A percentile compares a stretch with the other conserved stretches of the same genome.
phyloP scores from a whole-genome alignment of 2,888 invertebrate species.

The Protophormia terraenovae region DNA sequence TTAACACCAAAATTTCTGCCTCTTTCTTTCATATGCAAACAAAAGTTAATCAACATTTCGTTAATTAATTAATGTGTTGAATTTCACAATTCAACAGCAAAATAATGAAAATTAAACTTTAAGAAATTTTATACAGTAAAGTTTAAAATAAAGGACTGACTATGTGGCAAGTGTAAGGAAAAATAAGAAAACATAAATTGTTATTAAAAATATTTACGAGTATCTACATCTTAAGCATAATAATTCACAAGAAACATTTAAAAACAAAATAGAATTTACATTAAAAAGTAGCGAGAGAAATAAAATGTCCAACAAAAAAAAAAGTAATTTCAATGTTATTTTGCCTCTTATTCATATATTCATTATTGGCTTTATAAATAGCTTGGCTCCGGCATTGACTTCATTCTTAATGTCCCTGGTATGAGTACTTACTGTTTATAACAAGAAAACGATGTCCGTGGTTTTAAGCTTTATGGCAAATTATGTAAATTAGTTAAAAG shows the following conservation, averaged over 20 bases:
- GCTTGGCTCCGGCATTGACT: background rate
- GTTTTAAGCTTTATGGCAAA: conserved; percentile 72
- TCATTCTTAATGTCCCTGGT: background rate
- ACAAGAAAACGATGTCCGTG: background rate
- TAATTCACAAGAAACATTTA: background rate
- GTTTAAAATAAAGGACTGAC: background rate
- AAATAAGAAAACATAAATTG: too few species aligned
- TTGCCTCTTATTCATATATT: background rate
- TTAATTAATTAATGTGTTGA: conserved; percentile 79
- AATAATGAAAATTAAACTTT: conserved; percentile 6
- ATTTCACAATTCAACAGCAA: conserved; percentile 62
- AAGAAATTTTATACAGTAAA: background rate
- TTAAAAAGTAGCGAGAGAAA: background rate
- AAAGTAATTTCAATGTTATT: background rate
- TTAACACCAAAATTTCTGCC: background rate
- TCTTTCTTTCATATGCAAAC: conserved; percentile 64
- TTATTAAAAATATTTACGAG: conserved; percentile 3
- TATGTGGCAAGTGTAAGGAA: background rate
- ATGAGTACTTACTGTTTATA: background rate
- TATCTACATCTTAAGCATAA: background rate
- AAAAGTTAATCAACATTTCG: conserved; percentile 80
- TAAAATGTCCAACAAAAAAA: background rate
- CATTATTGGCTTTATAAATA: background rate
- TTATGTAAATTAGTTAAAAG: conserved; percentile 80
- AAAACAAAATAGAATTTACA: background rate